Evolutionary conservation across 2,113 vertebrate species (phyloP).

Genomic region (Crotalus helleri): DNA sequence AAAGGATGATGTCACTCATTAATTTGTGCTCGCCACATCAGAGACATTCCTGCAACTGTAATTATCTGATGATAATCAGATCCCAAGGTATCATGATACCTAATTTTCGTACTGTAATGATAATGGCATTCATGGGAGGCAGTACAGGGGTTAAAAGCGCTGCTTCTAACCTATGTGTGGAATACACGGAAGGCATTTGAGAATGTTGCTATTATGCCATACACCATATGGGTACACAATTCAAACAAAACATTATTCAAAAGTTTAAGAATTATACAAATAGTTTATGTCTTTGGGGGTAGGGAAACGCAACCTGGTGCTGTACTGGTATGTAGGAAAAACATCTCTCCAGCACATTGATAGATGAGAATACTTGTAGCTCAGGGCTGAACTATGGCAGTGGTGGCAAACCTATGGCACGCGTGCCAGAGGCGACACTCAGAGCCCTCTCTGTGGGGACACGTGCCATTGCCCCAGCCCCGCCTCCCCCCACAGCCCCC

Average conservation of each 20-base stretch:
- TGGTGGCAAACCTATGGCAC: no score
- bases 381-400: background rate
- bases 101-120: constrained; percentile 12
- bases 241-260: background rate
- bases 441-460: no score
- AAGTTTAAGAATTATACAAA: background rate
- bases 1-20: constrained; percentile 27
- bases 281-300: no score
- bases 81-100: background rate
- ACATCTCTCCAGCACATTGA: background rate
- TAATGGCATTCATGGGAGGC: background rate
- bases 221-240: background rate
- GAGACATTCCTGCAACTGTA: constrained; percentile 30
- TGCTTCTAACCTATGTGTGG: constrained; percentile 34
- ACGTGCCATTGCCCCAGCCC: no score
- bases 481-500: no score
- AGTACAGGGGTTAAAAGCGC: constrained; percentile 37
- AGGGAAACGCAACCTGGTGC: background rate
- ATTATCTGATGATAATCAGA: constrained; percentile 23
- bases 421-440: no score
- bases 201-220: background rate
- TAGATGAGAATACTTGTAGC: background rate
- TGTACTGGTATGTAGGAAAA: background rate
- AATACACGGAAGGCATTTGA: background rate
- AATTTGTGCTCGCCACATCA: background rate